Evolutionary conservation across 2,888 invertebrate genomes (phyloP), one percentile per base, ranked within the genome.

Genomic region (Galerucella nymphaeae): DNA sequence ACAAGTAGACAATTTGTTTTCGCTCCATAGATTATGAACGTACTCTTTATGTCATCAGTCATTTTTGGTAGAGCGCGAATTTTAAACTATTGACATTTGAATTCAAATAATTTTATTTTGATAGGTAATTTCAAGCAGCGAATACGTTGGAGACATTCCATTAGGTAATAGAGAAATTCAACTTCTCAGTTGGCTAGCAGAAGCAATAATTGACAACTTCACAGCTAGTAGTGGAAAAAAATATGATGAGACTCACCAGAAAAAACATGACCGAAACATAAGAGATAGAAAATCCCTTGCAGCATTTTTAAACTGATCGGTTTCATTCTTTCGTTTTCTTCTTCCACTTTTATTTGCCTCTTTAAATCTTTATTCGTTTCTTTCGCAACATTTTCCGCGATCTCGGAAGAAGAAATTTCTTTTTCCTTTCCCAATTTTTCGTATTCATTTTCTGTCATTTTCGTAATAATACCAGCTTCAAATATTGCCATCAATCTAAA

Each of bases 361-460:
- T 81, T 78, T 41, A 75, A 82, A 77, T 82, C 82, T 48, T 80
- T 82, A 69, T 80, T 80, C 5, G 75, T 80, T 68, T 81, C 80
- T 20, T 76, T 73, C 9, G 76, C 75, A 45, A 77, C 69, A 59
- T 79, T 75, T 11, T 80, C 80, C 9, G 85, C 83, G n/a, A 87
- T 87, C 67, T 84, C 85, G 18, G 81, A 85, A 18, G 82, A 85
- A 20, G 84, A 84, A n/a, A 86, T 1, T 86, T 80, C 88, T 84
- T 86, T 87, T 77, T 87, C 87, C 87, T 91, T 87, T 73, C 92
- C 92, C 77, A 93, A 88, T 75, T 90, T 91, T 82, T 90, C 92
- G 82, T 93, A 94, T 81, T 94, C 94, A 67, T 91, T 91, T 78
- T 91, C 91, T 0, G 94, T 93, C 89, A 94, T 93, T 87, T 93